Evolutionary conservation across 2,113 vertebrate species (phyloP).

Genomic region (Arothron firmamentum): DNA sequence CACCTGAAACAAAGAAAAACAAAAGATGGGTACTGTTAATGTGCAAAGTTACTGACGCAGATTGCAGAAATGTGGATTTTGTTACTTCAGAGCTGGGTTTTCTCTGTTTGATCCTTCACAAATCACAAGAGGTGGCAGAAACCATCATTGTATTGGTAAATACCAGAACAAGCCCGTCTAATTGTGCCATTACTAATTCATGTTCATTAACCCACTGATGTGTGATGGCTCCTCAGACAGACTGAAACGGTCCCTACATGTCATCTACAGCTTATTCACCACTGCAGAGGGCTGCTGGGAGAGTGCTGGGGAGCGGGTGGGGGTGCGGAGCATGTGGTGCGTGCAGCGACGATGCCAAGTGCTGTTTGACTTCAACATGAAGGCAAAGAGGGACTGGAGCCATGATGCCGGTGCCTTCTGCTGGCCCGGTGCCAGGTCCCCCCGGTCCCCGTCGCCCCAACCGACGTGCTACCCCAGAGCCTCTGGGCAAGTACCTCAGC

Average conservation of each 20-base stretch:
- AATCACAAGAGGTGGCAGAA: conserved; percentile 15
- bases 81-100: too few species aligned
- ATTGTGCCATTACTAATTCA: conserved; percentile 76
- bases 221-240: conserved; percentile 62
- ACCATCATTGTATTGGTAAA: conserved; percentile 65
- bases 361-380: conserved; percentile 60
- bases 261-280: conserved; percentile 57
- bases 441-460: conserved; percentile 58
- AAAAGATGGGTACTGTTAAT: conserved; percentile 12
- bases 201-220: conserved; percentile 73
- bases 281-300: conserved; percentile 46
- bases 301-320: conserved; percentile 20
- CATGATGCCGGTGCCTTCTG: conserved; percentile 62
- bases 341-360: conserved; percentile 59
- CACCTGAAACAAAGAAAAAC: conserved; percentile 51
- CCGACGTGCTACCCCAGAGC: conserved; percentile 53
- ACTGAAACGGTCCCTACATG: conserved; percentile 49
- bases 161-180: conserved; percentile 66
- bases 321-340: conserved; percentile 55
- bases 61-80: too few species aligned
- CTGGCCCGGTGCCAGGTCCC: conserved; percentile 73
- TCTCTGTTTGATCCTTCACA: too few species aligned
- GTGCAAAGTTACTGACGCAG: too few species aligned
- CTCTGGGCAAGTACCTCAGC: conserved; percentile 73
- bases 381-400: conserved; percentile 49